A percentile compares a stretch with the other conserved stretches of the same genome.
phyloP scores from a whole-genome alignment of 2,113 vertebrate species.

The Columba janthina region DNA sequence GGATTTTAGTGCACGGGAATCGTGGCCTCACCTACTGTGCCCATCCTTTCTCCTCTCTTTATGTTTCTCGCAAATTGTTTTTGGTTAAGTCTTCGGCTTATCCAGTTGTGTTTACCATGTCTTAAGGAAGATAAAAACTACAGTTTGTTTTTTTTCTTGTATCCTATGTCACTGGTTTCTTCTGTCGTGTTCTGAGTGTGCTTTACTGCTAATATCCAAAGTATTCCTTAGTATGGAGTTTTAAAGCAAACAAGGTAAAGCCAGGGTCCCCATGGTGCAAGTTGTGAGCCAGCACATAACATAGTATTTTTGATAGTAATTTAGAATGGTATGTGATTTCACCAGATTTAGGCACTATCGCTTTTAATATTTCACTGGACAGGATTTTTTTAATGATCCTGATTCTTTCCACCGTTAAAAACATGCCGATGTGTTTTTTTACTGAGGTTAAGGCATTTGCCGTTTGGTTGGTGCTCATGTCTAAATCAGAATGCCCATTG shows the following conservation, averaged over 20 bases:
- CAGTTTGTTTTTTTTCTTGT: neutral
- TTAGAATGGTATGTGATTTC: neutral
- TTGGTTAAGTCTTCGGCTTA: neutral
- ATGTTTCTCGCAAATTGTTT: neutral
- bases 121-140: neutral
- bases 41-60: neutral
- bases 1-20: neutral
- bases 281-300: neutral
- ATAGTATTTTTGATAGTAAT: rapidly evolving
- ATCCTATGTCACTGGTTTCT: neutral
- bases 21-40: rapidly evolving
- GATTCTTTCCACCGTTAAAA: neutral
- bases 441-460: neutral
- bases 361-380: neutral
- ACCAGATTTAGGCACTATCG: neutral
- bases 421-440: neutral
- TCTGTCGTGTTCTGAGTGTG: neutral
- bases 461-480: neutral
- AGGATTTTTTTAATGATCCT: neutral
- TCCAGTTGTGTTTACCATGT: neutral
- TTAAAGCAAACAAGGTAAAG: neutral
- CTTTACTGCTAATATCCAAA: neutral
- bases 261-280: neutral
- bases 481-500: neutral
- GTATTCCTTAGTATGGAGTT: neutral